These are phyloP conservation scores for Hetaerina americana DNA, from an alignment of 1,140 invertebrate genomes.

Conservation along the genomic window DNA sequence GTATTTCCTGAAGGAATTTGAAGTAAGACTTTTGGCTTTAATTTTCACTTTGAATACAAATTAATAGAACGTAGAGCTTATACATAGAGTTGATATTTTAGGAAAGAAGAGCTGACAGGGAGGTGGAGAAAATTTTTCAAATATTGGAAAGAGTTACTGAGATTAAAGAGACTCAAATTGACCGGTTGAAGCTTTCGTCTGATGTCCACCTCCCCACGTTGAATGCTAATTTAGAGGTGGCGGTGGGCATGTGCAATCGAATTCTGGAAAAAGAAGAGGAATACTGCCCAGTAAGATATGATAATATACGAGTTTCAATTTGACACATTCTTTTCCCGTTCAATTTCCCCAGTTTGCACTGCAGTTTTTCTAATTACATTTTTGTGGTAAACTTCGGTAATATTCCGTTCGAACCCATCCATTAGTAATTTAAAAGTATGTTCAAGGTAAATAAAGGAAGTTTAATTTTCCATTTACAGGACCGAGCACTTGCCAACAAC, in stretches of 20 bases:
- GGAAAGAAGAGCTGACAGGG: conserved; percentile 60
- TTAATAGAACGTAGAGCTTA: too few species aligned
- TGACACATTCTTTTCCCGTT: too few species aligned
- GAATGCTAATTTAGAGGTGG: conserved; percentile 49
- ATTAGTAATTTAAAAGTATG: too few species aligned
- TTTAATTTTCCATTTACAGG: conserved; percentile 28
- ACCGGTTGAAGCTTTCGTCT: conserved; percentile 41
- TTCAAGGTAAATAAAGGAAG: too few species aligned
- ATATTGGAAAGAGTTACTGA: conserved; percentile 64
- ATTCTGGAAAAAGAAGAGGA: conserved; percentile 37
- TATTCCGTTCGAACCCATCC: too few species aligned
- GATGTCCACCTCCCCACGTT: conserved; percentile 46
- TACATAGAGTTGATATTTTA: conserved; percentile 24
- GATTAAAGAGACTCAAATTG: conserved; percentile 54
- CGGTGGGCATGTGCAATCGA: conserved; percentile 43
- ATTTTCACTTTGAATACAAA: background rate
- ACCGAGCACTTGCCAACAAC: conserved; percentile 37
- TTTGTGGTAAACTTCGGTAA: too few species aligned
- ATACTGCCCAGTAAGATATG: conserved; percentile 31
- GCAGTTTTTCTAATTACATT: too few species aligned
- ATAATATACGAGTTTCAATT: too few species aligned
- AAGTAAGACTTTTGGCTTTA: conserved; percentile 26
- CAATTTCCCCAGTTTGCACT: too few species aligned
- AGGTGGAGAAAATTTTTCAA: conserved; percentile 63
- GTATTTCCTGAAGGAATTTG: conserved; percentile 30